A percentile compares a stretch with the other conserved stretches of the same genome.
These are phyloP conservation scores for Drosophila carrolli DNA, from an alignment of 1,140 invertebrate species.

Conservation along the genomic window DNA sequence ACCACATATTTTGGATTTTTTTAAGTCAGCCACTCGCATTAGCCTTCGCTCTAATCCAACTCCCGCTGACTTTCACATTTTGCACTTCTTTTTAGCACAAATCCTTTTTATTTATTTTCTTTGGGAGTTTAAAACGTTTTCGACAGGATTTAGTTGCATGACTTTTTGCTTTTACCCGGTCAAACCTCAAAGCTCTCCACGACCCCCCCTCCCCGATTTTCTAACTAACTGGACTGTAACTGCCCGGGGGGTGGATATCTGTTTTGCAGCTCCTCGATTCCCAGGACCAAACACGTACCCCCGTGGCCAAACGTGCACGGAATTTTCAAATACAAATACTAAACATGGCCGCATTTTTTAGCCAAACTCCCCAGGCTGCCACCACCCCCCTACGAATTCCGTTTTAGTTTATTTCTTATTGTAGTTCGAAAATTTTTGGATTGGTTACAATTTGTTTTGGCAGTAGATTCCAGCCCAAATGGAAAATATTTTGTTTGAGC, in stretches of 20 bases:
- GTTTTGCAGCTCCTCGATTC: slow-evolving; percentile 44
- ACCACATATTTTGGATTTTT: slow-evolving; percentile 24
- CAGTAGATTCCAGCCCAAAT: slow-evolving; percentile 26
- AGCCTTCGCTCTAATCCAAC: not conserved
- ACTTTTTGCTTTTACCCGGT: slow-evolving; percentile 75
- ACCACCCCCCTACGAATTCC: not conserved
- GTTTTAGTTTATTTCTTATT: slow-evolving; percentile 33
- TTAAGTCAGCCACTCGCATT: slow-evolving; percentile 29
- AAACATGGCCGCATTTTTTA: slow-evolving; percentile 71
- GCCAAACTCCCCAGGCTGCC: slow-evolving; percentile 4
- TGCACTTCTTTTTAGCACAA: slow-evolving; percentile 74
- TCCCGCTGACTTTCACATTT: slow-evolving; percentile 47
- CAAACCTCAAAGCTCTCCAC: slow-evolving; percentile 41
- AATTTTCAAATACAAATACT: slow-evolving; percentile 75
- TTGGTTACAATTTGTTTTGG: slow-evolving; percentile 47
- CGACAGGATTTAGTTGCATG: slow-evolving; percentile 81
- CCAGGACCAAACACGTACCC: slow-evolving; percentile 71
- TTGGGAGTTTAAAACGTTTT: slow-evolving; percentile 80
- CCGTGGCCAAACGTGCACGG: slow-evolving; percentile 69
- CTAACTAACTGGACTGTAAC: slow-evolving; percentile 27
- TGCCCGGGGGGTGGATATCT: slow-evolving; percentile 47
- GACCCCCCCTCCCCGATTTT: no score
- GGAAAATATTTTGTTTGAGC: slow-evolving; percentile 34
- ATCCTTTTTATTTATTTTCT: slow-evolving; percentile 63
- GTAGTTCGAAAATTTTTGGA: slow-evolving; percentile 41